A percentile compares a stretch with the other conserved stretches of the same genome.
These are phyloP conservation scores for Festucalex cinctus DNA, from an alignment of 2,113 vertebrate genomes.

Conservation along the genomic window DNA sequence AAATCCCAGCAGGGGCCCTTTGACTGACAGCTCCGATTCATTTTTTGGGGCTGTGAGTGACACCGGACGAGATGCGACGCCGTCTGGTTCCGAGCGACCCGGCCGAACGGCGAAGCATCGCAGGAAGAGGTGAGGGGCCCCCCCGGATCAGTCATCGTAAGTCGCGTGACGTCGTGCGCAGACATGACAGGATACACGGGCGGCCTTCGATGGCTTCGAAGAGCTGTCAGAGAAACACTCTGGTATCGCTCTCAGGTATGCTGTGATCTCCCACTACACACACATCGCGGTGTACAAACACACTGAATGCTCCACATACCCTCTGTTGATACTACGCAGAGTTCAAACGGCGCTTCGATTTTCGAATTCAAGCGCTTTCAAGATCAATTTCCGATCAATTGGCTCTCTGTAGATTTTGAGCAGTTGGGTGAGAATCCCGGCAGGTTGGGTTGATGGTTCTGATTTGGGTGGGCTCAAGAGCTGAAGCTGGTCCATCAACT, in stretches of 20 bases:
- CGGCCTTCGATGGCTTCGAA: slow-evolving; percentile 46
- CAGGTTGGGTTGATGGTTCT: too few relatives aligned
- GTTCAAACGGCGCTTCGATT: background rate
- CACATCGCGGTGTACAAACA: background rate
- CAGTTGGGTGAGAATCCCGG: too few relatives aligned
- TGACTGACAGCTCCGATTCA: slow-evolving; percentile 41
- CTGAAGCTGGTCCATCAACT: too few relatives aligned
- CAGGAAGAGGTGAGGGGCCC: slow-evolving; percentile 12
- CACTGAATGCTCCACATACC: background rate
- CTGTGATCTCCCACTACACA: slow-evolving; percentile 20
- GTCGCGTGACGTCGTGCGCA: slow-evolving; percentile 29
- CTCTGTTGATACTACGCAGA: background rate
- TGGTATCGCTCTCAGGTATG: slow-evolving; percentile 35
- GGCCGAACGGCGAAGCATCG: slow-evolving; percentile 33
- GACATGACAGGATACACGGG: slow-evolving; percentile 49
- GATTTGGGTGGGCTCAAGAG: too few relatives aligned
- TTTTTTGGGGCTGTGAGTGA: slow-evolving; percentile 43
- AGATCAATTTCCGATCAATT: background rate
- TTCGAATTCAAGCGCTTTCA: background rate
- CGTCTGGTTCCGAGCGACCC: slow-evolving; percentile 32
- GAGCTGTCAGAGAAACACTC: slow-evolving; percentile 39
- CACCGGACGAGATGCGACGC: slow-evolving; percentile 28
- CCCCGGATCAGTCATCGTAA: slow-evolving; percentile 40
- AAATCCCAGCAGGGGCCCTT: slow-evolving; percentile 32
- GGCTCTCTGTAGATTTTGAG: too few relatives aligned